phyloP scores from a whole-genome alignment of 2,797 vertebrate genomes.

The Myiotriccus ornatus region DNA sequence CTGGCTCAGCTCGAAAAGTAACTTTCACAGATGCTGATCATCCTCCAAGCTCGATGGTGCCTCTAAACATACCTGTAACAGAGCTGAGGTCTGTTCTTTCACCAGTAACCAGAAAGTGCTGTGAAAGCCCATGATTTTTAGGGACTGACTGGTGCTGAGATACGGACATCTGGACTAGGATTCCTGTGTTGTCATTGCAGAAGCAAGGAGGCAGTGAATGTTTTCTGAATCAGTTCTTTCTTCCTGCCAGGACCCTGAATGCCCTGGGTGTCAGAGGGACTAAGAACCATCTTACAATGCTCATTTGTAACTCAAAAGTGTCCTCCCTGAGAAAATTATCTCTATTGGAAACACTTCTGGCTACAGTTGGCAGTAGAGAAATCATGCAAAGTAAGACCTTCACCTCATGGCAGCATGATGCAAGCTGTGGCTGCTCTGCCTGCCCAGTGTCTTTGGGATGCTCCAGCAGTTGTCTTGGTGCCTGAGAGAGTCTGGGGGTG shows the following conservation, averaged over 20 bases:
- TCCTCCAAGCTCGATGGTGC: not conserved
- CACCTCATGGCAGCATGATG: not conserved
- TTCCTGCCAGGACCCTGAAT: not conserved
- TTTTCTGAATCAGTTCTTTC: not conserved
- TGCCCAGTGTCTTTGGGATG: not conserved
- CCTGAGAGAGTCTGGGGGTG: not conserved
- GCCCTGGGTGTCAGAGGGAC: fast-evolving
- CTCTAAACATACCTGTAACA: not conserved
- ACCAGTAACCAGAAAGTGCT: not conserved
- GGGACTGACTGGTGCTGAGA: not conserved
- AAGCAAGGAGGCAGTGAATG: not conserved
- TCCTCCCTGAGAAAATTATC: not conserved
- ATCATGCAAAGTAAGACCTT: not conserved
- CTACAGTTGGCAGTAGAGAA: not conserved
- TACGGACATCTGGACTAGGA: not conserved
- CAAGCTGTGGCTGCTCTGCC: not conserved
- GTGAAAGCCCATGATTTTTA: not conserved
- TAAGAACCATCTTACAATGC: not conserved
- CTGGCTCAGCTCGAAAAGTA: not conserved
- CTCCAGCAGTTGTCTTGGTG: not conserved
- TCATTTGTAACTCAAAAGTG: not conserved
- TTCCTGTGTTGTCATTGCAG: not conserved
- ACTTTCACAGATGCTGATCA: not conserved
- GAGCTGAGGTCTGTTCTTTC: not conserved
- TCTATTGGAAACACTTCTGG: not conserved